Base-by-base conservation (phyloP, 2,113 vertebrate genomes). In the Taxidea taxus region DNA sequence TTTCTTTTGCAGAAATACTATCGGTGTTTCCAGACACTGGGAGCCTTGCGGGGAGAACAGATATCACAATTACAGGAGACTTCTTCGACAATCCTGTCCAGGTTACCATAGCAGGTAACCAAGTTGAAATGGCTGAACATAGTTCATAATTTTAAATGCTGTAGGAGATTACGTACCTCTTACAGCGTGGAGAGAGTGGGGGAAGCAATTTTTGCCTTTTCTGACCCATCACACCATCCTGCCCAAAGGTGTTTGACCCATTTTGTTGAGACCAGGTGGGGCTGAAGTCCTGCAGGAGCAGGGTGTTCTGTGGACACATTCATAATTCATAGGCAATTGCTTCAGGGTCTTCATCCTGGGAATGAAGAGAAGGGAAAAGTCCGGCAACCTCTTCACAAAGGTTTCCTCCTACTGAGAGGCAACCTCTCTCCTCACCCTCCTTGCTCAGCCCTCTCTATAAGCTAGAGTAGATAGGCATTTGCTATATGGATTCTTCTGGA, bases 61-160 rank as follows among this genome's bases (percentile, higher is more conserved):
- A 98, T 1, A 94, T 99, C 96, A 99, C 96, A 9, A 87, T 99
- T 91, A 96, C 0, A 0, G 99, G 99, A 85, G 97, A 99, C 82
- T 99, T 98, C 97, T 99, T 99, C 92, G 98, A 98, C 96, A 91
- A 72, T 37, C 97, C 98, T 0, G 77, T 98, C 75, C 88, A 94
- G 62, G 98, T 99, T 94, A 98, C 95, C 7, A 70, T 70, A 89
- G 98, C 98, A 98, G 99, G 99, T 99, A 98, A 97, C 66, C 70
- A 68, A 60, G 44, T 25, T 83, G 31, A 93, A 83, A 84, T 87
- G n/a, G 64, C 27, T 88, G 42, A 87, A 44, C 25, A 78, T 16
- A 51, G 6, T 88, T 87, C 10, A 49, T 0, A 0, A 12, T 12
- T 10, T 37, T 54, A 89, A 94, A 77, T 29, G 42, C 51, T 14